Evolutionary conservation across 2,797 vertebrate genomes (phyloP), one percentile per base, ranked within the genome.

Genomic region (Otolemur crassicaudatus): DNA sequence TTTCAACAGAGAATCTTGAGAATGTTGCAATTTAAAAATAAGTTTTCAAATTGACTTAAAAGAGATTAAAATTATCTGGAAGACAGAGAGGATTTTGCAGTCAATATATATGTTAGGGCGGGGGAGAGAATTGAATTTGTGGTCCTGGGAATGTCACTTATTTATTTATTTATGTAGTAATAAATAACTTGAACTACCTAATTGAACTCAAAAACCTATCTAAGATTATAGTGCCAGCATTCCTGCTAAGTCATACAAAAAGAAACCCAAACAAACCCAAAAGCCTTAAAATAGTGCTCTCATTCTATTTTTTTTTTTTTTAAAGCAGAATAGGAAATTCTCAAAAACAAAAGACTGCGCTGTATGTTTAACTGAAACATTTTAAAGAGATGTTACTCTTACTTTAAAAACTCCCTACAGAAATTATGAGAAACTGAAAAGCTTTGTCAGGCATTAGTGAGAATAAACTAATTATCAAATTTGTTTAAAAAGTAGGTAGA

Each of bases 371-470:
- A 61, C 3, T 27, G 17, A 61, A 76, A 70, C 7, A 37, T 56
- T 73, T 53, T 86, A 31, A 82, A 87, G 40, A 87, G 3, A 2
- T 10, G 90, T 85, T 72, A 17, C 25, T 73, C 14, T 34, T 75
- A 61, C 65, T 90, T 25, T 37, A 8, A 56, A 69, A 69, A 67
- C 29, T 77, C 3, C 17, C 20, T 37, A 27, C 27, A 63, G 6
- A 91, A 87, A 90, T 79, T 83, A 27, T 82, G 53, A 80, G 69
- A 90, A n/a, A 11, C 46, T 76, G 53, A 72, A 95, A 87, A 87
- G 34, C 1, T 40, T 22, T 79, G 69, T 61, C 49, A 83, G 61
- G 31, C 10, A 81, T 17, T 61, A 23, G 23, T 58, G 13, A 83
- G 37, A 82, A 93, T 20, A 25, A 93, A 20, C 29, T 63, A 82